Evolutionary conservation across 2,888 invertebrate genomes (phyloP), one percentile per base, ranked within the genome.

Genomic region (Anaspis maculata): DNA sequence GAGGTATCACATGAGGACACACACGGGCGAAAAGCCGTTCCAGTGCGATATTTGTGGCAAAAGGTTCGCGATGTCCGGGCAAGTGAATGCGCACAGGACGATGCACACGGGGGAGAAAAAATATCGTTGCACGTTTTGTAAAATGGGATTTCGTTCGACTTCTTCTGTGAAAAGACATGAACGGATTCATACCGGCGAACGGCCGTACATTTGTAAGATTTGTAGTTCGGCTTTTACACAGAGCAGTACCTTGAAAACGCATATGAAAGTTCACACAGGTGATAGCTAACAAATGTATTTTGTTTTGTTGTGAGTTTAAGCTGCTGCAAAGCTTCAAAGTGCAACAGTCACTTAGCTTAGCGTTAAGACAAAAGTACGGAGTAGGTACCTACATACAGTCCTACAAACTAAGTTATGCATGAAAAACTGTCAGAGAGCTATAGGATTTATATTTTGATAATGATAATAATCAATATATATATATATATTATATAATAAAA

Each of bases 131-230:
- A 46, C 48, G 3, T 48, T 51, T 13, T 62, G 62, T 34, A 52
- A 53, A 1, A 49, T 51, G 35, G 46, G 52, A 31, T 62, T 61
- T 44, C n/a, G n/a, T n/a, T n/a, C n/a, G n/a, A n/a, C n/a, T n/a
- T n/a, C 57, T 13, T 59, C 58, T 2, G 39, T 62, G 26, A 56
- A 52, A 26, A 57, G 52, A 26, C 62, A 62, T 30, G 51, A 55
- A 12, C 37, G 60, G 25, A 61, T 53, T 2, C 62, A 62, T 44
- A 58, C 60, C 6, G 59, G 59, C 1, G 56, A 57, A 40, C 41
- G 46, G 32, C 61, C 57, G 0, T 59, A 54, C 32, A 41, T 50
- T 30, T 60, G 60, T 30, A 52, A 46, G 33, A 46, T 49, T 19
- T 60, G 60, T 41, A 56, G 56, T 12, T 53, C 57, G 41, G 45